Conservation (phyloP, 2,888 invertebrate species). For the Torymus aiolomorphi region DNA sequence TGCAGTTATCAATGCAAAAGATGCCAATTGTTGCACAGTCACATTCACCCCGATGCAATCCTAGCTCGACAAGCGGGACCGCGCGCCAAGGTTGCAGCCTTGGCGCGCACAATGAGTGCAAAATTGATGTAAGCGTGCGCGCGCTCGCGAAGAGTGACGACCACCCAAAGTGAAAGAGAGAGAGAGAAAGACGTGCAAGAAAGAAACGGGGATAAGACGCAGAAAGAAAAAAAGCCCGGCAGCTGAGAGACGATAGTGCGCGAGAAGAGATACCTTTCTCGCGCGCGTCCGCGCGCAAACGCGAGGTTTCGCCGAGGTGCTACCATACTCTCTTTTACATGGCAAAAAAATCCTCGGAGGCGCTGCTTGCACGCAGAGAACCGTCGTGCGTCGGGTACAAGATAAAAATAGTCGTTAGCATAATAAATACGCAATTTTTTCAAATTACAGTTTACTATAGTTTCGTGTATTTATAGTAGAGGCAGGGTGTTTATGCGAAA, state of each 20-base stretch:
- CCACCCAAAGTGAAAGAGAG: constrained; percentile 51
- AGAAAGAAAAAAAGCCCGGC: constrained; percentile 12
- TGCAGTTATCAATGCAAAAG: too few relatives aligned
- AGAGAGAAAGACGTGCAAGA: constrained; percentile 3
- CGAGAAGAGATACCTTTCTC: background rate
- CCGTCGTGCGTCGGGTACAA: too few relatives aligned
- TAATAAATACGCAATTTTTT: too few relatives aligned
- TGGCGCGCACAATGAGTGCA: constrained; percentile 51
- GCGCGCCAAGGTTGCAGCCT: constrained; percentile 47
- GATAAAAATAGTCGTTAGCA: too few relatives aligned
- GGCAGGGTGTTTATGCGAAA: too few relatives aligned
- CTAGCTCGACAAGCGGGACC: constrained; percentile 13
- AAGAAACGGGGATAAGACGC: too few relatives aligned
- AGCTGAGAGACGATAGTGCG: constrained; percentile 2
- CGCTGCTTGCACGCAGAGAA: too few relatives aligned
- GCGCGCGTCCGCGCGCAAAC: constrained; percentile 9
- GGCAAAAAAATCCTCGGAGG: background rate
- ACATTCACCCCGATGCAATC: too few relatives aligned
- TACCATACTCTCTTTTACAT: constrained; percentile 12
- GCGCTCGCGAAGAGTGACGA: constrained; percentile 48
- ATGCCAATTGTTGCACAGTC: too few relatives aligned
- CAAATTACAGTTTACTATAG: too few relatives aligned
- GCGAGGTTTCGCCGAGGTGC: constrained; percentile 35
- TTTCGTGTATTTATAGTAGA: too few relatives aligned
- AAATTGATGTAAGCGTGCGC: constrained; percentile 53